Evolutionary conservation across 2,797 vertebrate species (phyloP).

Genomic region (Gobio occitaniae): DNA sequence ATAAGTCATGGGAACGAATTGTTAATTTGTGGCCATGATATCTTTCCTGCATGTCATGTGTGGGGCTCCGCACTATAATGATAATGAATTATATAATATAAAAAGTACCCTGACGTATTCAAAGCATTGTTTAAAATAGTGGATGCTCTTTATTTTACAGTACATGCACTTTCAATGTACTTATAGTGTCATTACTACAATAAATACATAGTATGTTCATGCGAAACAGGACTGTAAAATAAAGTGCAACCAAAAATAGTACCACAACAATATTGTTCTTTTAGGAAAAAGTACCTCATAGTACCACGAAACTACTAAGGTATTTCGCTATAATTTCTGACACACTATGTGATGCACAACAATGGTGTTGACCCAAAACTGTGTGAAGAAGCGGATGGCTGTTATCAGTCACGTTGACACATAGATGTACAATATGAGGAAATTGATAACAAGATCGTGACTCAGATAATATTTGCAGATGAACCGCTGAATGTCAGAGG

Average conservation of each 20-base stretch:
- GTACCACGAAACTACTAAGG: neutral
- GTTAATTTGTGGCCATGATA: neutral
- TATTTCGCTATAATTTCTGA: neutral
- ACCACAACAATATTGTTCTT: neutral
- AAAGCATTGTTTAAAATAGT: neutral
- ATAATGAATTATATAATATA: neutral
- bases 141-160: too few species aligned
- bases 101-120: neutral
- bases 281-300: neutral
- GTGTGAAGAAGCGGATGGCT: too few species aligned
- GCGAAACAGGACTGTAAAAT: neutral
- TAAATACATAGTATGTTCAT: neutral
- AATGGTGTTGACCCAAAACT: neutral
- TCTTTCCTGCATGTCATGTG: too few species aligned
- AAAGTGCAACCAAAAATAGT: neutral
- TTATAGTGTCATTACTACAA: neutral
- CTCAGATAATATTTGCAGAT: neutral
- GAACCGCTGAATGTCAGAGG: neutral
- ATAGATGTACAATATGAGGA: neutral
- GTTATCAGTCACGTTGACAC: neutral
- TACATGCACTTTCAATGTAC: too few species aligned
- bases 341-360: neutral
- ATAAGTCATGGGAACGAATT: neutral
- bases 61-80: too few species aligned
- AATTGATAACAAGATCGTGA: slow-evolving; percentile 1